Evolutionary conservation across 2,113 vertebrate genomes (phyloP), one percentile per base, ranked within the genome.

Genomic region (Xyrauchen texanus): DNA sequence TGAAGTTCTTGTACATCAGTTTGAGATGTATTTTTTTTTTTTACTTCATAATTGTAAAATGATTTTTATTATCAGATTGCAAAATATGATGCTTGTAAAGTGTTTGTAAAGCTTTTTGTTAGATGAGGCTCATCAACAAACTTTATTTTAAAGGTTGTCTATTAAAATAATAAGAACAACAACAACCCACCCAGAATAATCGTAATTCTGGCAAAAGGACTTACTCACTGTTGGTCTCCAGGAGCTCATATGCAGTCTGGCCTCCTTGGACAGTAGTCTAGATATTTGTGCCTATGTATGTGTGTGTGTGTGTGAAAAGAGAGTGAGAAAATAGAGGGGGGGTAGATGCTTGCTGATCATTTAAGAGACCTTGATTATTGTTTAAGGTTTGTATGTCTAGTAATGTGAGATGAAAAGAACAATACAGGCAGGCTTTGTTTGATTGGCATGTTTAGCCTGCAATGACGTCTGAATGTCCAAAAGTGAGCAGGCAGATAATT

Each of bases 231-330:
- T 83, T 76, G 69, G 74, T 15, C 80, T 63, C 53, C 65, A 78
- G 64, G 86, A 82, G 84, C 81, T 85, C 79, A 77, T 75, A 88
- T 87, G 86, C 90, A 89, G 82, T 89, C 69, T 61, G 81, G 60
- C 52, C 78, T 55, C 44, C 9, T 80, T 77, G 83, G 68, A 75
- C 46, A 77, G 61, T 16, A 61, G 21, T 34, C 21, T 34, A 34
- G 44, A 60, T 72, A 15, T 84, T 72, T 76, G 16, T 69, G 73
- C 63, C 21, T 49, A 3, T 34, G 21, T 34, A 3, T 34, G 21
- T 34, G 21, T 34, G 21, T 34, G 21, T 34, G 21, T 34, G 21
- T 34, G 21, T 34, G 21, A 34, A 34, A 34, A 34, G 21, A 34
- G 21, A 34, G 21, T 34, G 21, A 34, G 21, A 34, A 34, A 34